Conservation (phyloP, 2,888 invertebrate species). For the Drosophila anceps region DNA sequence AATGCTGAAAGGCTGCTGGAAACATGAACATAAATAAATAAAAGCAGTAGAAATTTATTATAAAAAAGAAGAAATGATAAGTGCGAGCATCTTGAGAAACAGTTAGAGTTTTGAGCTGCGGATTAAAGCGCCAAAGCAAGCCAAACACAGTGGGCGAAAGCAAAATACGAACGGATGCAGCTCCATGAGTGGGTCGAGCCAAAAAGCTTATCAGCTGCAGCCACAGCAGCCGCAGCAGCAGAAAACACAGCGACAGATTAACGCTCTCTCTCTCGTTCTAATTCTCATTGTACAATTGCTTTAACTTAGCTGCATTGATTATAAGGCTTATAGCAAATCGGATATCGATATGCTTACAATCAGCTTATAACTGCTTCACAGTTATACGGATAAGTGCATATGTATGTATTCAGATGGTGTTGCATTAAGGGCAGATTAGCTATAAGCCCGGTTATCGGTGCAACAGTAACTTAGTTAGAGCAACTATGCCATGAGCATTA, state of each 20-base stretch:
- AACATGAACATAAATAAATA: constrained; percentile 2
- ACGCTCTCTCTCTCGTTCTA: background rate
- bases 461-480: background rate
- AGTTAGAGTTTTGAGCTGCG: constrained; percentile 6
- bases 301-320: background rate
- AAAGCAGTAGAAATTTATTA: background rate
- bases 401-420: background rate
- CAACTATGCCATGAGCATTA: background rate
- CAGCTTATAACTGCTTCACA: background rate
- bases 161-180: constrained; percentile 13
- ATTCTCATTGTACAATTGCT: background rate
- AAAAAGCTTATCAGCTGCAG: constrained; percentile 29
- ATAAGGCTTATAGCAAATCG: background rate
- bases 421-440: background rate
- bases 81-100: constrained; percentile 9
- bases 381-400: background rate
- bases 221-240: background rate
- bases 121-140: constrained; percentile 12
- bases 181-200: constrained; percentile 31
- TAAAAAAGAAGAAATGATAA: constrained; percentile 12
- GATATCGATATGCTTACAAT: too few relatives aligned
- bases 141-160: constrained; percentile 6
- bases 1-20: constrained; percentile 36
- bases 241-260: constrained; percentile 22
- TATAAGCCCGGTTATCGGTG: background rate